These are phyloP conservation scores for Prionailurus bengalensis DNA, from an alignment of 2,113 vertebrate species.

Conservation along the genomic window DNA sequence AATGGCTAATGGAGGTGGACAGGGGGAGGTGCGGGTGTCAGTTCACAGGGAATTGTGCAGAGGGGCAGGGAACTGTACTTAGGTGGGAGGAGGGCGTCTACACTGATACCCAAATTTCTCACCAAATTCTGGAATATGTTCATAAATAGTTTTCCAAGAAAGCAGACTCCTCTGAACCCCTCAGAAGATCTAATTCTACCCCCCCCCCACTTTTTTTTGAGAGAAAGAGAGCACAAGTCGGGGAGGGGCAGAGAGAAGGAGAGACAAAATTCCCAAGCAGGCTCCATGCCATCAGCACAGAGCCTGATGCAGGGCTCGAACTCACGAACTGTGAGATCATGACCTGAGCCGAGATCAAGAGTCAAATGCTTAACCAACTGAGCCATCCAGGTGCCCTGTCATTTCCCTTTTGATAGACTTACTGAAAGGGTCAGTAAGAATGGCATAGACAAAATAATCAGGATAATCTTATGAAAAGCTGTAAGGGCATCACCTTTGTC, in stretches of 20 bases:
- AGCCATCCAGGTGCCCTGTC: no score
- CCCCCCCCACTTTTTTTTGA: no score
- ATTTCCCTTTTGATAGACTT: not conserved
- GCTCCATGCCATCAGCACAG: no score
- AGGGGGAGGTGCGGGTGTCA: no score
- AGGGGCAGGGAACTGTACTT: not conserved
- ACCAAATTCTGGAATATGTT: not conserved
- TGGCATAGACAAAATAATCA: not conserved
- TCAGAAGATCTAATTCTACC: not conserved
- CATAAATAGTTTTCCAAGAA: not conserved
- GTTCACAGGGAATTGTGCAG: not conserved
- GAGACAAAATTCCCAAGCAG: no score
- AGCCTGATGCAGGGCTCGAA: no score
- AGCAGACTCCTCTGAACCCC: not conserved
- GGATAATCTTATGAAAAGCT: not conserved
- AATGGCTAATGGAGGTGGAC: not conserved
- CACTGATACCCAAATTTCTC: not conserved
- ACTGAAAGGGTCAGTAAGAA: no score
- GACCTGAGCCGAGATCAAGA: no score
- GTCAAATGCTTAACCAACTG: no score
- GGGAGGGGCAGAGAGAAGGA: no score
- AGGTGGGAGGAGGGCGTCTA: not conserved
- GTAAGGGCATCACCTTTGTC: not conserved
- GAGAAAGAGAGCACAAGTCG: no score
- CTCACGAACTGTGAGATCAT: no score